Percentiles rank a stretch among this genome's conserved stretches.
Evolutionary conservation across 1,140 invertebrate genomes (phyloP).

Genomic region (Dufourea novaeangliae): DNA sequence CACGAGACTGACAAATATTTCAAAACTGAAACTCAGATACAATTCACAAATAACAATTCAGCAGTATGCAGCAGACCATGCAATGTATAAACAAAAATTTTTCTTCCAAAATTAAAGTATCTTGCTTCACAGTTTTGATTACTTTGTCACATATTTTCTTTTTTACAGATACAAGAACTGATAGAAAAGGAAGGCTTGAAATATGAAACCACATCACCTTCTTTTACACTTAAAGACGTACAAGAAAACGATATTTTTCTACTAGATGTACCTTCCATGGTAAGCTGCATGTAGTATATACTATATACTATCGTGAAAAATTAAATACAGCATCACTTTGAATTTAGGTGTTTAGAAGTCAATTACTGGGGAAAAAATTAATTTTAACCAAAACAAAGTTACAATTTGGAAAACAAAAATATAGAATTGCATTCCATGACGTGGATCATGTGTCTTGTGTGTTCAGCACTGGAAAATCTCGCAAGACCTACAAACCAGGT

Average conservation of each 20-base stretch:
- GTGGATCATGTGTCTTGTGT: neutral
- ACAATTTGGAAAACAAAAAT: conserved; percentile 26
- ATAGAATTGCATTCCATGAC: neutral
- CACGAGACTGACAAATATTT: neutral
- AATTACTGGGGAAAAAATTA: conserved; percentile 1
- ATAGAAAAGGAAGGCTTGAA: conserved; percentile 5
- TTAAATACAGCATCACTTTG: neutral
- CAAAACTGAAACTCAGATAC: no score
- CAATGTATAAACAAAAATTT: conserved; percentile 25
- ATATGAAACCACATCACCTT: neutral
- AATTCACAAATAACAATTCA: neutral
- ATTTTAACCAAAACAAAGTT: conserved; percentile 12
- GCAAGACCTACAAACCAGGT: conserved; percentile 17
- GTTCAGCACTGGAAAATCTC: neutral
- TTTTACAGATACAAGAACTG: conserved; percentile 26
- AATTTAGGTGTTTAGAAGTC: conserved; percentile 6
- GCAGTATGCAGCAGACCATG: neutral
- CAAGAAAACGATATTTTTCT: conserved; percentile 22
- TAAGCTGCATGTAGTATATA: neutral
- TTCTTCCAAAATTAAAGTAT: neutral
- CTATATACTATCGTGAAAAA: neutral
- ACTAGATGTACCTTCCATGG: conserved; percentile 20
- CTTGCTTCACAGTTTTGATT: neutral
- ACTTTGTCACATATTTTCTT: neutral
- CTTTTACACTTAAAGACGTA: conserved; percentile 12